Evolutionary conservation across 2,797 vertebrate genomes (phyloP).

Genomic region (Tragelaphus eurycerus): DNA sequence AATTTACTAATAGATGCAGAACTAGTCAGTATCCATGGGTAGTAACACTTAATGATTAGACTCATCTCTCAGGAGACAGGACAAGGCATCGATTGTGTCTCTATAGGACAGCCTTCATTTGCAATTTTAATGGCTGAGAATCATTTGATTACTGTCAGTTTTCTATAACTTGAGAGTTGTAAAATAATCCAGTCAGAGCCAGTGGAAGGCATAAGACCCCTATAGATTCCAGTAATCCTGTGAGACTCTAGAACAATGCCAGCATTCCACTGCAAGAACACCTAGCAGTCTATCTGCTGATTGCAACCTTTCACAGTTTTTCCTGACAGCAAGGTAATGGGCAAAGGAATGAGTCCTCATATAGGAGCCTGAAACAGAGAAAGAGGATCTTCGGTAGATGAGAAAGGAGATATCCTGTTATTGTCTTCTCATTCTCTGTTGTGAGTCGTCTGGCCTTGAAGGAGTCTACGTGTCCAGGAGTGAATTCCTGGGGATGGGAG

Average conservation of each 20-base stretch:
- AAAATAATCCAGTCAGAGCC: slow-evolving; percentile 21
- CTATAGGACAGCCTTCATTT: neutral
- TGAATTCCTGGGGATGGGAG: neutral
- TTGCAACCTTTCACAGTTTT: neutral
- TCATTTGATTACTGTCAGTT: slow-evolving; percentile 36
- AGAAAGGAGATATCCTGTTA: neutral
- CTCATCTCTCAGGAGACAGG: neutral
- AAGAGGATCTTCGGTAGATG: neutral
- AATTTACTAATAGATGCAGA: neutral
- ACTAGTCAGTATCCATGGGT: neutral
- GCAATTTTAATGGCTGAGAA: slow-evolving; percentile 3
- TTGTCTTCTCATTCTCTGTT: neutral
- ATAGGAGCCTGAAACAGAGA: neutral
- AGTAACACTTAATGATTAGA: neutral
- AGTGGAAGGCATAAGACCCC: neutral
- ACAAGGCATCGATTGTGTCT: neutral
- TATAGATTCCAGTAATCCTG: neutral
- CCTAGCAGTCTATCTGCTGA: neutral
- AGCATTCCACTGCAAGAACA: neutral
- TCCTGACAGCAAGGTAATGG: neutral
- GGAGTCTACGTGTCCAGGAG: neutral
- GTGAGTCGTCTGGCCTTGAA: neutral
- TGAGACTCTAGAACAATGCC: neutral
- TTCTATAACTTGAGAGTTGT: slow-evolving; percentile 22
- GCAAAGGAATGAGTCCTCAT: neutral